Evolutionary conservation across 2,888 invertebrate species (phyloP).

Genomic region (Thera britannica): DNA sequence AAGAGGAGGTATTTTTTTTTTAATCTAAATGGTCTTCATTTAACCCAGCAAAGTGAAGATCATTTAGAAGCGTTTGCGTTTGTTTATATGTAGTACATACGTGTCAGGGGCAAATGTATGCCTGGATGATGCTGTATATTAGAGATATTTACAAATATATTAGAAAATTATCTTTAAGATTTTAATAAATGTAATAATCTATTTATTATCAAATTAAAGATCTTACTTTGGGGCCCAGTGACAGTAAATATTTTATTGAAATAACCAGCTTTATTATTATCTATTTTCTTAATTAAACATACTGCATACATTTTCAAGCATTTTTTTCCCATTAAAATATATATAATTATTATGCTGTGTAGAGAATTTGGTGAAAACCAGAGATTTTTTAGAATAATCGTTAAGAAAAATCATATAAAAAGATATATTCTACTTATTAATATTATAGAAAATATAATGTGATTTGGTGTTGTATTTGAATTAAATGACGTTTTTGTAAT

Average conservation of each 20-base stretch:
- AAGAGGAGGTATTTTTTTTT: conserved; percentile 12
- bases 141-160: conserved; percentile 62
- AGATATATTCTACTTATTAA: conserved; percentile 70
- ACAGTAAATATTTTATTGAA: conserved; percentile 53
- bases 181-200: conserved; percentile 54
- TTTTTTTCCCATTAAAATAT: conserved; percentile 62
- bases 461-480: conserved; percentile 85
- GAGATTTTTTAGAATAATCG: conserved; percentile 59
- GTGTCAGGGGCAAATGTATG: conserved; percentile 38
- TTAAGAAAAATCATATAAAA: conserved; percentile 73
- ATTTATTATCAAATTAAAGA: conserved; percentile 52
- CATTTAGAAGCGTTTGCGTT: conserved; percentile 60
- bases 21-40: conserved; percentile 69
- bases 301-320: conserved; percentile 53
- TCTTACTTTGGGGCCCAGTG: conserved; percentile 69
- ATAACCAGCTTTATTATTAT: conserved; percentile 56
- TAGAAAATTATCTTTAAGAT: conserved; percentile 67
- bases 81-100: conserved; percentile 34
- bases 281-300: conserved; percentile 72
- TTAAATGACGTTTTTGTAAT: conserved; percentile 82
- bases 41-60: conserved; percentile 77
- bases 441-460: conserved; percentile 84
- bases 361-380: conserved; percentile 40
- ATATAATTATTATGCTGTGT: conserved; percentile 28
- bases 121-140: conserved; percentile 49